Conservation (phyloP, 37 sponge, comb jelly and placozoan genomes). For the Beroe forskalii region DNA sequence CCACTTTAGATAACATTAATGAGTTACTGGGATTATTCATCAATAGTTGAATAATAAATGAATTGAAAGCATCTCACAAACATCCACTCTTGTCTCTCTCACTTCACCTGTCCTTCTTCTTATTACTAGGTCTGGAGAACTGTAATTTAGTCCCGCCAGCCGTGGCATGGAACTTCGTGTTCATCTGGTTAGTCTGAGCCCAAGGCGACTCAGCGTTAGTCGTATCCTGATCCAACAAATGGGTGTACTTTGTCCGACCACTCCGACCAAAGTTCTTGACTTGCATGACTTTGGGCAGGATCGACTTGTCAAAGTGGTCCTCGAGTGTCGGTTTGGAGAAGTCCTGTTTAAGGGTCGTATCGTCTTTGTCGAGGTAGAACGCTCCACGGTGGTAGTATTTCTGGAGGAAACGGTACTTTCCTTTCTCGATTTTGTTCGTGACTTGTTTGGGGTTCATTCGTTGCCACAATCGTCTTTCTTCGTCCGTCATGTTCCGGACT, state of each 20-base stretch:
- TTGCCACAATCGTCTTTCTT: slow-evolving; percentile 76
- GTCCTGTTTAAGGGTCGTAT: slow-evolving; percentile 71
- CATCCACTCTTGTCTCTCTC: too few species aligned
- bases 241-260: slow-evolving; percentile 98
- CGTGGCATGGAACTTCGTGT: slow-evolving; percentile 79
- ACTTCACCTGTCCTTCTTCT: slow-evolving; percentile 68
- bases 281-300: slow-evolving; percentile 99
- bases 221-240: slow-evolving; percentile 97
- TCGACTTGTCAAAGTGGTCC: slow-evolving; percentile 97
- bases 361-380: slow-evolving; percentile 84
- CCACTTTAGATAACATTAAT: too few species aligned
- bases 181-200: slow-evolving; percentile 78
- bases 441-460: slow-evolving; percentile 72
- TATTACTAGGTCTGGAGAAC: slow-evolving; percentile 83
- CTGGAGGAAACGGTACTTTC: slow-evolving; percentile 96
- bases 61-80: too few species aligned
- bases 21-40: too few species aligned
- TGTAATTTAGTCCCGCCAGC: slow-evolving; percentile 81
- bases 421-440: slow-evolving; percentile 83
- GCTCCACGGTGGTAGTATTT: slow-evolving; percentile 99
- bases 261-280: slow-evolving; percentile 99
- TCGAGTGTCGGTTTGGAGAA: slow-evolving; percentile 90
- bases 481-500: slow-evolving; percentile 88
- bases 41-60: too few species aligned
- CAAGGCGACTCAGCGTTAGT: slow-evolving; percentile 83